These are phyloP conservation scores for Fistularia commersonii DNA, from an alignment of 2,797 vertebrate species.

Conservation along the genomic window DNA sequence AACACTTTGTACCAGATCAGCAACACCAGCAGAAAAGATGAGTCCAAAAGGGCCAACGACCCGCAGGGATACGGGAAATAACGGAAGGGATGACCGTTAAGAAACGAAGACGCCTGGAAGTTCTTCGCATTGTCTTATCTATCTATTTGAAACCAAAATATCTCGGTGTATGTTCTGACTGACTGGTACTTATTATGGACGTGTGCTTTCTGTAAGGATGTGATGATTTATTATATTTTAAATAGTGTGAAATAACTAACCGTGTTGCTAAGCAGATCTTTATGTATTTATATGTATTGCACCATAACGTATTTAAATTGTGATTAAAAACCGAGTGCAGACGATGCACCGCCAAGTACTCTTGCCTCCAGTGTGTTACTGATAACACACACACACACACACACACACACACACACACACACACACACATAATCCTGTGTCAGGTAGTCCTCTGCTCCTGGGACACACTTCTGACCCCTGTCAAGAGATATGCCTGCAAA, in stretches of 20 bases:
- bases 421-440: too few relatives aligned
- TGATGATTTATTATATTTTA: too few relatives aligned
- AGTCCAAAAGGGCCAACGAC: slow-evolving; percentile 68
- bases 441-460: too few relatives aligned
- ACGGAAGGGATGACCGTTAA: slow-evolving; percentile 1
- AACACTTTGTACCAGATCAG: slow-evolving; percentile 74
- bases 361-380: too few relatives aligned
- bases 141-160: slow-evolving; percentile 31
- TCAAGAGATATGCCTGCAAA: too few relatives aligned
- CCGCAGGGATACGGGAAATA: slow-evolving; percentile 78
- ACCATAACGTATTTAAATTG: slow-evolving; percentile 59
- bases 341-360: too few relatives aligned
- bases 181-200: slow-evolving; percentile 54
- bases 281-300: slow-evolving; percentile 58
- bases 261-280: slow-evolving; percentile 7
- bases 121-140: slow-evolving; percentile 1
- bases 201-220: slow-evolving; percentile 29
- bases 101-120: too few relatives aligned
- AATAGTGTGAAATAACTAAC: slow-evolving; percentile 21
- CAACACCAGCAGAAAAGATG: slow-evolving; percentile 67
- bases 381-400: too few relatives aligned
- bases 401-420: too few relatives aligned
- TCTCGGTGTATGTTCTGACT: slow-evolving; percentile 32
- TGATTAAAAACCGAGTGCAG: background rate
- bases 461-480: too few relatives aligned